A percentile compares a stretch with the other conserved stretches of the same genome.
These are phyloP conservation scores for Hoplodrina blanda DNA, from an alignment of 2,888 invertebrate species.

Conservation along the genomic window DNA sequence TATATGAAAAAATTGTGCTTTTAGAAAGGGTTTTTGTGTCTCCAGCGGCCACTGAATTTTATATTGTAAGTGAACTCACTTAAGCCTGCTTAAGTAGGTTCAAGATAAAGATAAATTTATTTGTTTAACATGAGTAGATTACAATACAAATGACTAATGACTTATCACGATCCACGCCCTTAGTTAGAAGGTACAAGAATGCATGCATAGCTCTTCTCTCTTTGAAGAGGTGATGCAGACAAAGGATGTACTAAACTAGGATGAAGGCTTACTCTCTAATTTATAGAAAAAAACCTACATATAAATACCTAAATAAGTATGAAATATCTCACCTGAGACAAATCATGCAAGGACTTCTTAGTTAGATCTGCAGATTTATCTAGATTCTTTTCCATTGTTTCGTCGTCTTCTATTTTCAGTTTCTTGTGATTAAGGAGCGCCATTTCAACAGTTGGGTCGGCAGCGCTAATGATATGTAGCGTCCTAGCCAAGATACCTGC, in stretches of 20 bases:
- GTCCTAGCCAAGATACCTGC: conserved; percentile 94
- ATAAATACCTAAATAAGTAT: neutral
- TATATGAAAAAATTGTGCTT: conserved; percentile 70
- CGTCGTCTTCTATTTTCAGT: conserved; percentile 89
- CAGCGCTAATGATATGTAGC: conserved; percentile 93
- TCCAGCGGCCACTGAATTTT: neutral
- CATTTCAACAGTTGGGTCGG: conserved; percentile 88
- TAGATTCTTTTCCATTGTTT: conserved; percentile 88
- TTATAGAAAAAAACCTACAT: neutral
- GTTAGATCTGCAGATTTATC: conserved; percentile 80
- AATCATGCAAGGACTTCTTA: conserved; percentile 86
- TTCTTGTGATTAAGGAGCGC: conserved; percentile 89
- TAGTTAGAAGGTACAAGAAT: too few species aligned
- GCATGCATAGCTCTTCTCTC: too few species aligned
- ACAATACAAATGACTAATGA: too few species aligned
- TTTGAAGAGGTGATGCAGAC: neutral
- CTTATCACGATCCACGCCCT: too few species aligned
- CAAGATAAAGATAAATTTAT: too few species aligned
- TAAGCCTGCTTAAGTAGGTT: too few species aligned
- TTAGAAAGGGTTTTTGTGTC: neutral
- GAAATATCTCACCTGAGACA: conserved; percentile 81
- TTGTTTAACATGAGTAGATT: too few species aligned
- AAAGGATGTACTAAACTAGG: neutral
- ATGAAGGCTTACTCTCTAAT: too few species aligned
- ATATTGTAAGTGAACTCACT: neutral